Percentiles rank a stretch among this genome's conserved stretches.
Conservation (phyloP, 2,888 invertebrate species). For the Aproaerema taeniolella region DNA sequence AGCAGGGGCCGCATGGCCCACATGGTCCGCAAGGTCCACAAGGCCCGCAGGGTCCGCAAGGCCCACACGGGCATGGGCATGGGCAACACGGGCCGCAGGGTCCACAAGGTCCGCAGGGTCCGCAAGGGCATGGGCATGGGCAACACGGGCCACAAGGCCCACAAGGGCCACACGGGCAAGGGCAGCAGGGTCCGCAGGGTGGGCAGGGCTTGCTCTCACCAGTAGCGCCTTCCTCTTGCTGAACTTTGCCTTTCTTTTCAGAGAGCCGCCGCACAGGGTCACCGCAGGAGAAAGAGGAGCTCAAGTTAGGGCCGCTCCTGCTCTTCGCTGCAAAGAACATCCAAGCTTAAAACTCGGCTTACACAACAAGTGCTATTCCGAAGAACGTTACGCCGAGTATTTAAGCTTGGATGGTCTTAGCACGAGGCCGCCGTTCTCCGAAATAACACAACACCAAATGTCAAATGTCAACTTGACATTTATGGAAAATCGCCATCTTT, state of each 20-base stretch:
- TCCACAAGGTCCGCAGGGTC: constrained; percentile 22
- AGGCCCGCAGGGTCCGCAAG: constrained; percentile 25
- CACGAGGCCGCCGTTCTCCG: constrained; percentile 61
- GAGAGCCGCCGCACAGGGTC: constrained; percentile 38
- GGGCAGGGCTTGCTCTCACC: neutral
- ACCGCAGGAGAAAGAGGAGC: constrained; percentile 34
- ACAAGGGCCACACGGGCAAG: constrained; percentile 25
- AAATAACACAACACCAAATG: constrained; percentile 53
- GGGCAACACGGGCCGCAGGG: constrained; percentile 27
- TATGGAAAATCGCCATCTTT: no score
- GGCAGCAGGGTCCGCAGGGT: constrained; percentile 19
- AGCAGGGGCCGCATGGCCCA: constrained; percentile 26
- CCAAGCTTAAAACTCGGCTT: constrained; percentile 51
- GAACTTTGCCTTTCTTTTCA: constrained; percentile 40
- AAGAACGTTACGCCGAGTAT: constrained; percentile 64
- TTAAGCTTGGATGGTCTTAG: constrained; percentile 54
- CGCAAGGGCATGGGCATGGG: constrained; percentile 15
- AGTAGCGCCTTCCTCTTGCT: constrained; percentile 18
- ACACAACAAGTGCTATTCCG: constrained; percentile 54
- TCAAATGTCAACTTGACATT: neutral
- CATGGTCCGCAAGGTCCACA: constrained; percentile 14
- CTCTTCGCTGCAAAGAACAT: constrained; percentile 61
- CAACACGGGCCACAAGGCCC: constrained; percentile 27
- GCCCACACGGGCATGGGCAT: constrained; percentile 26
- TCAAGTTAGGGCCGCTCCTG: neutral